phyloP scores from a whole-genome alignment of 1,140 invertebrate species.

The Macrocentrus cingulum region DNA sequence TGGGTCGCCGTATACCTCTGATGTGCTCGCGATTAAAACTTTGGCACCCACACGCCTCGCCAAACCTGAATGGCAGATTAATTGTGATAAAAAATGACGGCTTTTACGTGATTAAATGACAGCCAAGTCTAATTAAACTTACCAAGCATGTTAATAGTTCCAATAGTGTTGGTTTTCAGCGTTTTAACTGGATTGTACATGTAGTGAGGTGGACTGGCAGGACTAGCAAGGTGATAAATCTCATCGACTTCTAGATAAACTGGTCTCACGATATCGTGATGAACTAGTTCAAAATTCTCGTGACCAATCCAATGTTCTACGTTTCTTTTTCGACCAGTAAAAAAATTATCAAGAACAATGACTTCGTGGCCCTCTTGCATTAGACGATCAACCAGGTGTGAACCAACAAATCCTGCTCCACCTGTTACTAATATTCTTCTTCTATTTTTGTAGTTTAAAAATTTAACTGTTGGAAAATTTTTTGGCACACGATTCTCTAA shows the following conservation, averaged over 20 bases:
- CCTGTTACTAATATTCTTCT: slow-evolving; percentile 94
- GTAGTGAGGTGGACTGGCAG: slow-evolving; percentile 98
- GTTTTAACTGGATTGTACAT: slow-evolving; percentile 99
- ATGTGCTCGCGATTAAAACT: slow-evolving; percentile 95
- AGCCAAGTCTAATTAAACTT: slow-evolving; percentile 31
- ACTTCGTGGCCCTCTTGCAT: slow-evolving; percentile 98
- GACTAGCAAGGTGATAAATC: slow-evolving; percentile 98
- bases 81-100: slow-evolving; percentile 3
- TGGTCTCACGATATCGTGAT: slow-evolving; percentile 98
- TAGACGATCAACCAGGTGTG: slow-evolving; percentile 92
- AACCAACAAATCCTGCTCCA: slow-evolving; percentile 98
- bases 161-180: slow-evolving; percentile 98
- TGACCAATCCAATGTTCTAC: slow-evolving; percentile 99
- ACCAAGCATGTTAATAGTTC: slow-evolving; percentile 99
- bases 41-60: slow-evolving; percentile 92
- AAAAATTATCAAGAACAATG: slow-evolving; percentile 98
- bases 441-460: slow-evolving; percentile 85
- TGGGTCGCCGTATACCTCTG: slow-evolving; percentile 98
- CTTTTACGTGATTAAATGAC: neutral
- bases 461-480: slow-evolving; percentile 87
- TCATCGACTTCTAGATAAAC: slow-evolving; percentile 98
- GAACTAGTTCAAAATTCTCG: slow-evolving; percentile 97
- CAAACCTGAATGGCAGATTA: slow-evolving; percentile 64
- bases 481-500: slow-evolving; percentile 69
- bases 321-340: slow-evolving; percentile 95